phyloP scores from a whole-genome alignment of 2,113 vertebrate genomes.

The Tupaia chinensis region DNA sequence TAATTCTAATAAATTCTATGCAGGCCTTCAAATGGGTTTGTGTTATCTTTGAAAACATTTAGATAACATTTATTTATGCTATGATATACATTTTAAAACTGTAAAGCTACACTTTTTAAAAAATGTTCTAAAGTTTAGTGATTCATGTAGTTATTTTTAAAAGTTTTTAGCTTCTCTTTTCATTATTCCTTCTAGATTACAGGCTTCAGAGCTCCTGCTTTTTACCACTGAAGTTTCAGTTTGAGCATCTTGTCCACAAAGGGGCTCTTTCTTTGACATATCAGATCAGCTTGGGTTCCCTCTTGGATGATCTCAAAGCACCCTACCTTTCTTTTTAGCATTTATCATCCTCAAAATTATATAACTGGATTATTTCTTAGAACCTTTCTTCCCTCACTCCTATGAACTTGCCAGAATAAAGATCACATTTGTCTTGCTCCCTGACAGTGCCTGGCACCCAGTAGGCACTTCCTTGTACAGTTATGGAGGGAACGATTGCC shows the following conservation, averaged over 20 bases:
- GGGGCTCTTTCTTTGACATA: not conserved
- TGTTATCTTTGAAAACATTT: not conserved
- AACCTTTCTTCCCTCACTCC: not conserved
- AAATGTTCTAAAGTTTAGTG: not conserved
- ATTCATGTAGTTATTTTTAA: not conserved
- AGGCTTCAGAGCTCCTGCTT: not conserved
- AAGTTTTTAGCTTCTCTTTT: not conserved
- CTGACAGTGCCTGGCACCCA: not conserved
- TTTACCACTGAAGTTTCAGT: not conserved
- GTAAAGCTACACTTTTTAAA: not conserved
- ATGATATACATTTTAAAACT: not conserved
- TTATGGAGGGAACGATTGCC: not conserved
- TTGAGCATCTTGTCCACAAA: not conserved
- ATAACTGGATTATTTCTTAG: not conserved
- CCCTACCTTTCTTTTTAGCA: not conserved
- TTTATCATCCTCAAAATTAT: not conserved
- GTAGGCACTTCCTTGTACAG: not conserved
- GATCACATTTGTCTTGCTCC: not conserved
- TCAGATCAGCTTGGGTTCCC: not conserved
- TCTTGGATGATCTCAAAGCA: not conserved
- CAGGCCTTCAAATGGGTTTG: not conserved
- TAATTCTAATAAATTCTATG: not conserved
- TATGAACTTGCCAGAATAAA: not conserved
- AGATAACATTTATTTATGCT: not conserved
- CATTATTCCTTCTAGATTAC: not conserved